phyloP scores from a whole-genome alignment of 2,797 vertebrate species.

The Micrastur ruficollis region DNA sequence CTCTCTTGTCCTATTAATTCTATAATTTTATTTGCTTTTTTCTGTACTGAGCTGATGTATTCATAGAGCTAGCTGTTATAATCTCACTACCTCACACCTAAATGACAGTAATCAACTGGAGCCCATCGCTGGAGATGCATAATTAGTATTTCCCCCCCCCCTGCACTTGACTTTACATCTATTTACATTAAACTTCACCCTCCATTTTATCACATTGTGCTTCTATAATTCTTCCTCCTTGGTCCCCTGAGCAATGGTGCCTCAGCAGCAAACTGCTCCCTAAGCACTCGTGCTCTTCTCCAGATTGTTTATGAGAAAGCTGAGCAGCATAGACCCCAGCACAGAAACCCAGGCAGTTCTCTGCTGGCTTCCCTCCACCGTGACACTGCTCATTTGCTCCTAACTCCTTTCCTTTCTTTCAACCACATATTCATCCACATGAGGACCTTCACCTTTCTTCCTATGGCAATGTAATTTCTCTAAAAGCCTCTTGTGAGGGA shows the following conservation, averaged over 20 bases:
- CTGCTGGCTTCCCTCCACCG: not conserved
- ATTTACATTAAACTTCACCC: not conserved
- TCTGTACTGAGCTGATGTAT: not conserved
- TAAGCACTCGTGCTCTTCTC: not conserved
- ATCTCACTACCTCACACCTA: not conserved
- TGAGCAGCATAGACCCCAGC: not conserved
- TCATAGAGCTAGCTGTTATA: not conserved
- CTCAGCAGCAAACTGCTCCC: not conserved
- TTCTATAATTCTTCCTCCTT: not conserved
- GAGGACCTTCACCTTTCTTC: not conserved
- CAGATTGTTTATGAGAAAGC: not conserved
- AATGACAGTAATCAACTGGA: not conserved
- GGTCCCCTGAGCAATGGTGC: not conserved
- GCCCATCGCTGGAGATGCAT: not conserved
- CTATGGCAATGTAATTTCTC: not conserved
- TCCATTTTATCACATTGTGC: not conserved
- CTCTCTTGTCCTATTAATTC: not conserved
- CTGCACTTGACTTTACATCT: not conserved
- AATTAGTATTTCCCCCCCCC: not conserved
- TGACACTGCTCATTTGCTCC: not conserved
- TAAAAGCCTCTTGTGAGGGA: not conserved
- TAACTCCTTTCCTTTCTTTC: not conserved
- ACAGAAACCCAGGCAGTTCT: not conserved
- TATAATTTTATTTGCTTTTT: not conserved
- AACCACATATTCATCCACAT: not conserved